Base-by-base conservation (phyloP, 2,888 invertebrate genomes). In the Cheilosia impressa region DNA sequence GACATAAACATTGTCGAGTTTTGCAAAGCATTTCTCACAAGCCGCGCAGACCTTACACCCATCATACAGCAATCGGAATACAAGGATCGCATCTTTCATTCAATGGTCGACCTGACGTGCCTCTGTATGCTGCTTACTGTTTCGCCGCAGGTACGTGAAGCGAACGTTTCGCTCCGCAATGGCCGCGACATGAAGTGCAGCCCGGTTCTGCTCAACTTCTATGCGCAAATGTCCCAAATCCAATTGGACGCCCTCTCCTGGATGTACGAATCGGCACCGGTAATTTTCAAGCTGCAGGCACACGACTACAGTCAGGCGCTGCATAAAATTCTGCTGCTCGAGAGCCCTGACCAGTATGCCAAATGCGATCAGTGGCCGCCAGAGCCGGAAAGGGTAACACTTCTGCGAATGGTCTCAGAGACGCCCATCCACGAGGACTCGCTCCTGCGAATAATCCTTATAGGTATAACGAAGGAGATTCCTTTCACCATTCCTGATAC, bases 311-410 rank as follows among this genome's bases (percentile, higher is more conserved):
- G 95, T 88, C 96, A 96, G 89, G 95, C 95, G 0, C 92, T 97
- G 66, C 95, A 97, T 88, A 97, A 97, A 93, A 94, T 96, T 89
- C 93, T 97, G 90, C 93, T 97, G 87, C 93, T 97, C 87, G 97
- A 97, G 88, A 94, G 94, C 75, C 94, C 95, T 0, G 97, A 97
- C 85, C 94, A 95, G 78, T 97, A 97, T 93, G 96, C 95, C 89
- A 96, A 96, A 91, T 93, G 95, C 84, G 96, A 96, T 92, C 96
- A 96, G 92, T 98, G 98, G 97, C 98, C 98, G 0, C 96, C 97
- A 0, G 99, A 99, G 92, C 95, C 95, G 9, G 98, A 99, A 89
- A 94, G 98, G 88, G 95, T 95, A 34, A 92, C 95, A 57, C 95
- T 96, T 71, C 93, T 97, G 90, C 94, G 98, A 27, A 93, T 98